A percentile compares a stretch with the other conserved stretches of the same genome.
These are phyloP conservation scores for Cyclophora punctaria DNA, from an alignment of 2,888 invertebrate species.

Conservation along the genomic window DNA sequence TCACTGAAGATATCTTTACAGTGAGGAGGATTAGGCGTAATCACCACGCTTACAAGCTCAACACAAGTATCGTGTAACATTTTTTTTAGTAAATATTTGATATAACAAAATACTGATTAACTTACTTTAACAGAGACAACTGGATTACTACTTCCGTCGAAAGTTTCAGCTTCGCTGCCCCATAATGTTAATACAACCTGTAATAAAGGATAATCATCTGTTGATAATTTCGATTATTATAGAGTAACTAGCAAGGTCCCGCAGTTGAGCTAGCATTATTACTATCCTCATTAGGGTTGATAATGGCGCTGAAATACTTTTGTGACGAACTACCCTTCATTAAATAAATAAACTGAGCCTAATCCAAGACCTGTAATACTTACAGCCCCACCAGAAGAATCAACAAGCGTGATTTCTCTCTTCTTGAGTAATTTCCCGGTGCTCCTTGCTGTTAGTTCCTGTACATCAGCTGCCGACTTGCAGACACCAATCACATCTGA, in stretches of 20 bases:
- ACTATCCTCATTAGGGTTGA: no score
- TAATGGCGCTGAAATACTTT: no score
- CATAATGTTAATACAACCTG: slow-evolving; percentile 90
- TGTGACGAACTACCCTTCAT: no score
- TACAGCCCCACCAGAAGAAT: slow-evolving; percentile 83
- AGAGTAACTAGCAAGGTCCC: no score
- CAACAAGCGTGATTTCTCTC: slow-evolving; percentile 90
- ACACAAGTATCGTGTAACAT: no score
- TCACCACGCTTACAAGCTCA: no score
- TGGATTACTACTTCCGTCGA: slow-evolving; percentile 84
- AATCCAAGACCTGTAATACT: slow-evolving; percentile 18
- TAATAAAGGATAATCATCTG: slow-evolving; percentile 12
- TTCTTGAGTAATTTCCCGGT: slow-evolving; percentile 91
- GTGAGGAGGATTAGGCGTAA: no score
- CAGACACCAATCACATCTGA: slow-evolving; percentile 93
- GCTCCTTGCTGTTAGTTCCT: slow-evolving; percentile 81
- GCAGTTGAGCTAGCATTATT: no score
- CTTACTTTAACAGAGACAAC: slow-evolving; percentile 86
- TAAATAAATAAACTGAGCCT: no score
- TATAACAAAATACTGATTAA: neutral
- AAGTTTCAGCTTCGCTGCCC: slow-evolving; percentile 91
- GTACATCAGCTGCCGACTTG: slow-evolving; percentile 81
- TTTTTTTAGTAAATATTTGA: no score
- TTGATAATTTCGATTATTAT: no score
- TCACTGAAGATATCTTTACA: no score